phyloP scores from a whole-genome alignment of 2,113 vertebrate species.

The Phylloscopus whistleri region DNA sequence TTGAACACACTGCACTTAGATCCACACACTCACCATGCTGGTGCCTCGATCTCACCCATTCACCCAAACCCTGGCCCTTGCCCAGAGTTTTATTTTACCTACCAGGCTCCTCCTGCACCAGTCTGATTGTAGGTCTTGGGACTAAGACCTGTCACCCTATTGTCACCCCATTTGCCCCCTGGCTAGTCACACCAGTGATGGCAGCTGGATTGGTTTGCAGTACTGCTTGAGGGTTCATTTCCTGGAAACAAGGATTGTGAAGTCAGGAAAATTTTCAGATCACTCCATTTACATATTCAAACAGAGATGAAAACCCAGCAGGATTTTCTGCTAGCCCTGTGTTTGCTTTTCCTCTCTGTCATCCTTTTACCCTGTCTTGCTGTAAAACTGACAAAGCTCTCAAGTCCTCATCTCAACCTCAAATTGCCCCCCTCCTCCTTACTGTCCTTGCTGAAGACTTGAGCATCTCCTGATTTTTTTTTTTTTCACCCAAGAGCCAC shows the following conservation, averaged over 20 bases:
- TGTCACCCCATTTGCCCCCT: neutral
- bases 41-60: neutral
- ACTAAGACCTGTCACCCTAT: neutral
- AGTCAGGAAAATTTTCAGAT: neutral
- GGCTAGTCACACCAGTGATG: neutral
- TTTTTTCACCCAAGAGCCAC: neutral
- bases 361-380: neutral
- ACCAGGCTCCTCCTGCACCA: neutral
- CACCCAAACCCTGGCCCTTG: neutral
- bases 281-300: neutral
- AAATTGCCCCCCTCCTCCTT: neutral
- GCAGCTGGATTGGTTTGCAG: neutral
- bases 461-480: neutral
- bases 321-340: neutral
- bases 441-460: neutral
- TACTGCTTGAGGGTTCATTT: neutral
- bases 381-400: neutral
- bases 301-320: neutral
- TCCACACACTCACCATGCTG: rapidly evolving
- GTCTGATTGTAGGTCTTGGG: neutral
- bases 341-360: neutral
- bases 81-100: neutral
- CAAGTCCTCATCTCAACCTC: neutral
- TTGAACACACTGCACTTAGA: neutral
- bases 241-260: neutral